Conservation (phyloP, 2,888 invertebrate genomes). For the Polydrusus pterygomalis region DNA sequence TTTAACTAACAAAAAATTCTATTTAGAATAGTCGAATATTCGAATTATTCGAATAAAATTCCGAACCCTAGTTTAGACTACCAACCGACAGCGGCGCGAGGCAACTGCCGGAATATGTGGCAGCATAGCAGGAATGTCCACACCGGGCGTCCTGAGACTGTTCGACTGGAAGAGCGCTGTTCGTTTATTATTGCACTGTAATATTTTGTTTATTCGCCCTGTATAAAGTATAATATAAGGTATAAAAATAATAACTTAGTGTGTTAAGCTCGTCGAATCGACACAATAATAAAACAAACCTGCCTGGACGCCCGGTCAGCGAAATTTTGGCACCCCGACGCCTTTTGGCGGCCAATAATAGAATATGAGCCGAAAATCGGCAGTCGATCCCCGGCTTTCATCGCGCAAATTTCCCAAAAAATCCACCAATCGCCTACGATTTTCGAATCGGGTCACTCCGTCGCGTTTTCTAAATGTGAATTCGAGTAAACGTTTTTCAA, state of each 20-base stretch:
- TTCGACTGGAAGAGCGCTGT: too few species aligned
- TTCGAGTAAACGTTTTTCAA: conserved; percentile 12
- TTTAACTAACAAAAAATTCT: too few species aligned
- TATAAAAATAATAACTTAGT: conserved; percentile 7
- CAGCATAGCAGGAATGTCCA: too few species aligned
- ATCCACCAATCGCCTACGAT: conserved; percentile 38
- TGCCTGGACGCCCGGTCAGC: conserved; percentile 63
- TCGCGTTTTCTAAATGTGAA: conserved; percentile 1
- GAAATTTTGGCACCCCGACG: conserved; percentile 50
- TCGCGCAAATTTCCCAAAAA: conserved; percentile 52
- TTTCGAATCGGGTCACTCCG: conserved; percentile 28
- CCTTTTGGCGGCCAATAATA: conserved; percentile 50
- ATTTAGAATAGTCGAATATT: too few species aligned
- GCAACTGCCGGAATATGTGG: too few species aligned
- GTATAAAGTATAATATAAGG: conserved; percentile 8
- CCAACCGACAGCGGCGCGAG: too few species aligned
- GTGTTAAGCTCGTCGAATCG: conserved; percentile 26
- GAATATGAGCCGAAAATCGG: conserved; percentile 52
- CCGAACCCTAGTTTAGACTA: too few species aligned
- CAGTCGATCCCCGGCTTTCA: conserved; percentile 55
- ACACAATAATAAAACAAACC: conserved; percentile 33
- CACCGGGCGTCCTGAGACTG: too few species aligned
- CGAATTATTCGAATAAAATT: too few species aligned
- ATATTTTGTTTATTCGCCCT: neutral
- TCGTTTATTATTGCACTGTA: too few species aligned